These are phyloP conservation scores for Lates calcarifer DNA, from an alignment of 2,113 vertebrate species.

Conservation along the genomic window DNA sequence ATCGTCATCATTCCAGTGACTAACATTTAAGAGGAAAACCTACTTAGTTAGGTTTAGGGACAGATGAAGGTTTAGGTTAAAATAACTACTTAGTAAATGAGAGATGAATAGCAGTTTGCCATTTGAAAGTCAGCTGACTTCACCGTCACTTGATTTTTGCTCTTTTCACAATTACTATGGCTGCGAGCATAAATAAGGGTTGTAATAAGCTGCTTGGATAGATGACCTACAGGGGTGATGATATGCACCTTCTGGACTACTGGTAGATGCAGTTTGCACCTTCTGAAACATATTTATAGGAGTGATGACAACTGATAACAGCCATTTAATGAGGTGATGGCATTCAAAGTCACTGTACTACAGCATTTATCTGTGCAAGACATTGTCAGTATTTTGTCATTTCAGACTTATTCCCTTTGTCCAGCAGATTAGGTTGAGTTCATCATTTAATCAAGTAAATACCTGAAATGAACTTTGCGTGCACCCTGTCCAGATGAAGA, in stretches of 20 bases:
- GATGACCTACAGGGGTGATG: background rate
- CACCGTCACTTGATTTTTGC: background rate
- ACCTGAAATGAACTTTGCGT: constrained; percentile 26
- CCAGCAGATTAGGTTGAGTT: background rate
- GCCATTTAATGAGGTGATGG: background rate
- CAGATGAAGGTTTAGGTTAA: background rate
- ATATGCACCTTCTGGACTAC: background rate
- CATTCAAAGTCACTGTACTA: background rate
- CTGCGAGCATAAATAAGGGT: background rate
- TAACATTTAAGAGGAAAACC: background rate
- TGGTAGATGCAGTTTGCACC: too few species aligned
- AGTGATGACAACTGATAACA: background rate
- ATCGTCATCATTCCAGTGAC: background rate
- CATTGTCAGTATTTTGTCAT: background rate
- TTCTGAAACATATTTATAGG: background rate
- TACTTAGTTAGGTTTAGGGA: background rate
- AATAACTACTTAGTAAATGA: background rate
- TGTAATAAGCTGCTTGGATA: background rate
- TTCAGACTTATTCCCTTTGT: background rate
- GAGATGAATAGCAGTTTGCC: background rate
- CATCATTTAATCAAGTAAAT: constrained; percentile 13
- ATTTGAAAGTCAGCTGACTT: background rate
- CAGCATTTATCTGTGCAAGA: background rate
- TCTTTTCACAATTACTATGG: background rate
- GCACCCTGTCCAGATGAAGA: constrained; percentile 23